phyloP scores from a whole-genome alignment of 2,113 vertebrate species.

The Miniopterus natalensis region DNA sequence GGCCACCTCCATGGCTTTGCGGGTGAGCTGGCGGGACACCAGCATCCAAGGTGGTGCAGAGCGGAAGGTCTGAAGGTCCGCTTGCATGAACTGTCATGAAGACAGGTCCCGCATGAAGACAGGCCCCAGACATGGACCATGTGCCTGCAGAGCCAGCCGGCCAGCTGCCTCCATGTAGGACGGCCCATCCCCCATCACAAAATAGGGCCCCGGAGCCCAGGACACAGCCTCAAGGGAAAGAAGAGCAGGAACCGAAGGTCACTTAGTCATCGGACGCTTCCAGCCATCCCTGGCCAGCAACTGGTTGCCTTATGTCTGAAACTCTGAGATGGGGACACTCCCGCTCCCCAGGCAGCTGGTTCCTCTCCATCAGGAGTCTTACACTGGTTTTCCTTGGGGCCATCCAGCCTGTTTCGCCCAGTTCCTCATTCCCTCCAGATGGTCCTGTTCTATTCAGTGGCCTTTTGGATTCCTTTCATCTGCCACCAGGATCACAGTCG shows the following conservation, averaged over 20 bases:
- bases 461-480: neutral
- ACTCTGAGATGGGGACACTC: neutral
- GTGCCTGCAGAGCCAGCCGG: neutral
- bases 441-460: neutral
- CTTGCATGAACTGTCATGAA: neutral
- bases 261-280: neutral
- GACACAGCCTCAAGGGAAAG: rapidly evolving
- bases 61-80: neutral
- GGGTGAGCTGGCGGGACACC: neutral
- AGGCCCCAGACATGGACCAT: neutral
- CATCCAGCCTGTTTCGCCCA: neutral
- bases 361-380: neutral
- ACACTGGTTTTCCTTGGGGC: neutral
- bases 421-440: neutral
- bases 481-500: no score
- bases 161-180: neutral
- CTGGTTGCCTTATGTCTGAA: neutral
- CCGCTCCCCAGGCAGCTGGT: neutral
- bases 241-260: neutral
- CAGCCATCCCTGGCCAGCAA: neutral
- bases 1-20: neutral
- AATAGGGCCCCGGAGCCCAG: neutral
- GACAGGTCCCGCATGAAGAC: no score
- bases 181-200: neutral
- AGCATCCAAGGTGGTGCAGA: neutral